A percentile compares a stretch with the other conserved stretches of the same genome.
Conservation (phyloP, 2,113 vertebrate genomes). For the Mandrillus leucophaeus region DNA sequence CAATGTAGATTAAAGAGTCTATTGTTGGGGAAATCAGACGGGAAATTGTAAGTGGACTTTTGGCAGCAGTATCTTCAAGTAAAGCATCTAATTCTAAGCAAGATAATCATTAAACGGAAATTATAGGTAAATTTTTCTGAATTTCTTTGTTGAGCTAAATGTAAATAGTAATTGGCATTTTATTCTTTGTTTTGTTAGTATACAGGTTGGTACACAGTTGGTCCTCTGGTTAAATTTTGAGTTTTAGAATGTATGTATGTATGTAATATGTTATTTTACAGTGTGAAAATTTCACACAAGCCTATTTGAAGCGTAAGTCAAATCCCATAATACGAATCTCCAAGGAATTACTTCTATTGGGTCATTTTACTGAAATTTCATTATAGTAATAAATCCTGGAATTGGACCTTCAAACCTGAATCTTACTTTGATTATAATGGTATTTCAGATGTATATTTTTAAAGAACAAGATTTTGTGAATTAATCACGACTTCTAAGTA, state of each 20-base stretch:
- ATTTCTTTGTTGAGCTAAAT: conserved; percentile 2
- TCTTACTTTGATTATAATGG: neutral
- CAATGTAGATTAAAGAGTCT: conserved; percentile 92
- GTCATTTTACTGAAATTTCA: conserved; percentile 2
- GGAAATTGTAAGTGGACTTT: conserved; percentile 94
- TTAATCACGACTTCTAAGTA: conserved; percentile 29
- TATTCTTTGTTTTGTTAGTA: conserved; percentile 34
- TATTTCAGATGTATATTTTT: neutral
- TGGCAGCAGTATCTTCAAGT: conserved; percentile 89
- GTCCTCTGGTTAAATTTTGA: conserved; percentile 3
- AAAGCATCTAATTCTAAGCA: conserved; percentile 81
- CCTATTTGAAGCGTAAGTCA: neutral
- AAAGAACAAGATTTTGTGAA: conserved; percentile 7
- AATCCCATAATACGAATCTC: neutral
- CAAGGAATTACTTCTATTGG: neutral
- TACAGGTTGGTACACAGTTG: neutral
- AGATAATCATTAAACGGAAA: conserved; percentile 80
- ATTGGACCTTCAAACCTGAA: neutral
- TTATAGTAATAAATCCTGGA: conserved; percentile 32
- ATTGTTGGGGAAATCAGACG: conserved; percentile 93
- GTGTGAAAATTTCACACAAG: neutral
- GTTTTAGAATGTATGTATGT: neutral
- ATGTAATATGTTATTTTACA: neutral
- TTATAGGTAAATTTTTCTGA: conserved; percentile 80
- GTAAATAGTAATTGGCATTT: neutral